phyloP scores from a whole-genome alignment of 2,797 vertebrate species.

The Hybognathus amarus region DNA sequence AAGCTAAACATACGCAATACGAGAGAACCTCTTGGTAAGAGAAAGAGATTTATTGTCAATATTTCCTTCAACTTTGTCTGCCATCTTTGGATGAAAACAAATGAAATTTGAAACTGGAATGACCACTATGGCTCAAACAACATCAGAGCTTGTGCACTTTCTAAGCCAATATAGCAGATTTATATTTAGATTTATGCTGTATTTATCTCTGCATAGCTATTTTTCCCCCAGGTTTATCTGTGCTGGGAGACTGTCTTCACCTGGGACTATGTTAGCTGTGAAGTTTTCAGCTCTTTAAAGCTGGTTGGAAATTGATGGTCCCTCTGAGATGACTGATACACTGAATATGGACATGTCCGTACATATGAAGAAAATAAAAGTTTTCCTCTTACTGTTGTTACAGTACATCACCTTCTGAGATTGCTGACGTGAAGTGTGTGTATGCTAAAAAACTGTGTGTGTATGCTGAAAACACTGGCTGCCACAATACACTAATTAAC shows the following conservation, averaged over 20 bases:
- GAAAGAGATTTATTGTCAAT: too few species aligned
- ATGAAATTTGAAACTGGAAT: neutral
- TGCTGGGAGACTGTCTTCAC: constrained; percentile 48
- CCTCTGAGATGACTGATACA: neutral
- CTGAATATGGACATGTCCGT: neutral
- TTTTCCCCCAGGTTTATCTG: constrained; percentile 41
- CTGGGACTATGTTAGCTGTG: neutral
- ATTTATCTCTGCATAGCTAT: constrained; percentile 58
- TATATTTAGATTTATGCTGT: constrained; percentile 64
- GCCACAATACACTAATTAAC: constrained; percentile 28
- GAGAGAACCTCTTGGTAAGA: too few species aligned
- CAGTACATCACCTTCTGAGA: constrained; percentile 62
- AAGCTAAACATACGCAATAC: too few species aligned
- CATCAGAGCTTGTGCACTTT: neutral
- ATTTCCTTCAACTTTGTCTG: too few species aligned
- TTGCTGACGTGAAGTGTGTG: neutral
- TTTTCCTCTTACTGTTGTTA: constrained; percentile 23
- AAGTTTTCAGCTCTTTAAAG: constrained; percentile 11
- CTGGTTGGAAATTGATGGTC: neutral
- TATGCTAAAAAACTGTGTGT: neutral
- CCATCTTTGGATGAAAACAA: too few species aligned
- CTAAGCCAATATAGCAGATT: constrained; percentile 56
- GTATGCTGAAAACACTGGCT: constrained; percentile 9
- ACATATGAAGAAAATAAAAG: neutral
- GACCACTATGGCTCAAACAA: neutral